Conservation (phyloP, 2,797 vertebrate genomes). For the Pseudopleuronectes americanus region DNA sequence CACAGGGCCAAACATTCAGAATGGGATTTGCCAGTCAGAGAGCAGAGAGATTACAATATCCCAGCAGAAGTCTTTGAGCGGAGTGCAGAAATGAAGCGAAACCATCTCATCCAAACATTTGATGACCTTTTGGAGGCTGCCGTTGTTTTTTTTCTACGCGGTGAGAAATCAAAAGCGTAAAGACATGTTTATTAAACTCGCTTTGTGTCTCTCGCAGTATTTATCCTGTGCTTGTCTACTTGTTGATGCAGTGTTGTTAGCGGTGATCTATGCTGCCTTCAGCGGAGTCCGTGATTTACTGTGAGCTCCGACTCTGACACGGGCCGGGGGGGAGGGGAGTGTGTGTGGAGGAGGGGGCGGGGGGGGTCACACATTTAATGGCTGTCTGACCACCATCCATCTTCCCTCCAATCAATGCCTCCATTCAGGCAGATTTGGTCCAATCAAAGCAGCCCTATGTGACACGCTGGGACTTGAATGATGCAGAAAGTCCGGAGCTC, state of each 20-base stretch:
- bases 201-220: conserved; percentile 57
- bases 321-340: conserved; percentile 18
- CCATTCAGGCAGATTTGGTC: conserved; percentile 57
- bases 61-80: conserved; percentile 27
- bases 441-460: conserved; percentile 39
- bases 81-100: conserved; percentile 14
- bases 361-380: conserved; percentile 66
- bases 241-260: conserved; percentile 67
- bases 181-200: conserved; percentile 62
- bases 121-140: conserved; percentile 58
- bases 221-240: conserved; percentile 62
- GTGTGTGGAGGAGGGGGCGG: background rate
- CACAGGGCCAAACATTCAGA: conserved; percentile 33
- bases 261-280: conserved; percentile 74
- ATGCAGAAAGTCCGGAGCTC: conserved; percentile 28
- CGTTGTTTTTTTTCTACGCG: conserved; percentile 22
- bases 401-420: conserved; percentile 67
- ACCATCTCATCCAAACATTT: conserved; percentile 42
- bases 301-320: conserved; percentile 60
- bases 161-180: conserved; percentile 39
- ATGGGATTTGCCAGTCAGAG: conserved; percentile 52
- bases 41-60: conserved; percentile 41
- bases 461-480: conserved; percentile 25
- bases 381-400: conserved; percentile 64
- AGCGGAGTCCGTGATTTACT: conserved; percentile 69